Percentiles rank a stretch among this genome's conserved stretches.
These are phyloP conservation scores for Scalopus aquaticus DNA, from an alignment of 2,113 vertebrate genomes.

Conservation along the genomic window DNA sequence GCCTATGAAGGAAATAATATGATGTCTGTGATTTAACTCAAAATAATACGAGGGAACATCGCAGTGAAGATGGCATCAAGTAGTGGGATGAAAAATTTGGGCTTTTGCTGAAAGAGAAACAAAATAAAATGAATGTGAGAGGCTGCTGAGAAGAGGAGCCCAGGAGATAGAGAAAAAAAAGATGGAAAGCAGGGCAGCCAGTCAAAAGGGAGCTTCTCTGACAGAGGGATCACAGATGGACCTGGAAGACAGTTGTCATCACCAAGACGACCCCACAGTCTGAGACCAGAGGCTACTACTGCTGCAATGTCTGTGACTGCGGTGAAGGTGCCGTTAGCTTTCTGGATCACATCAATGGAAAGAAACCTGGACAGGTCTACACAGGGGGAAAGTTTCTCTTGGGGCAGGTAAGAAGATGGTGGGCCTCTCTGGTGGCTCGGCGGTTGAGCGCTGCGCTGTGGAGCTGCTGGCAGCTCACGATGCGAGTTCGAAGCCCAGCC, in stretches of 20 bases:
- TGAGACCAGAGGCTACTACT: conserved; percentile 99
- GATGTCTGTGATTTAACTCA: background rate
- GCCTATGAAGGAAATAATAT: background rate
- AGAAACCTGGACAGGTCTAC: conserved; percentile 99
- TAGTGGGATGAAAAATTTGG: conserved; percentile 89
- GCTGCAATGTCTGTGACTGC: conserved; percentile 99
- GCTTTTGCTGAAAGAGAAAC: conserved; percentile 98
- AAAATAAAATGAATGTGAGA: conserved; percentile 97
- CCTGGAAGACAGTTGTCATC: conserved; percentile 97
- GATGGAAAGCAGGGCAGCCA: conserved; percentile 93
- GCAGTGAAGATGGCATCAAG: no score
- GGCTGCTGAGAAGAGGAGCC: conserved; percentile 95
- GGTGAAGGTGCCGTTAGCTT: conserved; percentile 99
- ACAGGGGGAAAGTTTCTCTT: conserved; percentile 96
- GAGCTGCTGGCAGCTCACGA: no score
- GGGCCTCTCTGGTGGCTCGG: no score
- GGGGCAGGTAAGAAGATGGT: conserved; percentile 99
- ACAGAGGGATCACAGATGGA: conserved; percentile 99
- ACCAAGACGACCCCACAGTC: conserved; percentile 98
- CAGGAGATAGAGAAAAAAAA: conserved; percentile 95
- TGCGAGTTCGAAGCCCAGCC: no score
- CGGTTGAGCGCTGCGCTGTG: no score
- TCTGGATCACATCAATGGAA: conserved; percentile 98
- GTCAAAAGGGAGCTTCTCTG: conserved; percentile 96
- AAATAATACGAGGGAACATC: background rate